Evolutionary conservation across 2,888 invertebrate genomes (phyloP).

Genomic region (Lampropteryx suffumata): DNA sequence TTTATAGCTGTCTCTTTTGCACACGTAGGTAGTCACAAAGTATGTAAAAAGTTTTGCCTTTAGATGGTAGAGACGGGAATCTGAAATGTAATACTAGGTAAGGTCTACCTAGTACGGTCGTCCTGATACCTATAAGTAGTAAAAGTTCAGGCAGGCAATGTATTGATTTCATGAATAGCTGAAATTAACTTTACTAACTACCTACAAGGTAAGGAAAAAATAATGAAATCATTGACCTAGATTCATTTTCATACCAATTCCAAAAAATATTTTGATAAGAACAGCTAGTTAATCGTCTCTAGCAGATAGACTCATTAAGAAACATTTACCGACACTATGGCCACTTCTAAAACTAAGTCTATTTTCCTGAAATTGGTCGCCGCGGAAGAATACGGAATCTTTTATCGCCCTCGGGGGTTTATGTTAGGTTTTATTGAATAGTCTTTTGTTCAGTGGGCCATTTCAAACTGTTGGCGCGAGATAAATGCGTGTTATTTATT

Average conservation of each 20-base stretch:
- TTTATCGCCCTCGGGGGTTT: conserved; percentile 48
- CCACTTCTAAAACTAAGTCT: conserved; percentile 36
- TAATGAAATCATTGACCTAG: no score
- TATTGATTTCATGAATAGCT: no score
- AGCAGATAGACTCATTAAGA: not conserved
- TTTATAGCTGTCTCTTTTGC: conserved; percentile 39
- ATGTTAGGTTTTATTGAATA: conserved; percentile 53
- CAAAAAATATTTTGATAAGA: no score
- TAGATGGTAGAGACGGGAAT: not conserved
- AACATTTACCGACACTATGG: conserved; percentile 1
- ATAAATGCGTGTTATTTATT: conserved; percentile 27
- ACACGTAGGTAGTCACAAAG: conserved; percentile 1
- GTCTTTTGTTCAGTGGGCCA: conserved; percentile 38
- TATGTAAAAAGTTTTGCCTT: not conserved
- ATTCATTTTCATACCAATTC: no score
- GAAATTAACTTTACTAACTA: no score
- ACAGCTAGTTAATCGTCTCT: not conserved
- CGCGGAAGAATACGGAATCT: conserved; percentile 46
- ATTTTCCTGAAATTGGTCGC: conserved; percentile 41
- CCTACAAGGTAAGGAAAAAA: no score
- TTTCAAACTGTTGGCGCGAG: conserved; percentile 14
- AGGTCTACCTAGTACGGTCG: no score
- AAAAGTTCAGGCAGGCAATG: no score
- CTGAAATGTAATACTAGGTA: no score
- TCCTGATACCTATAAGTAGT: no score